Conservation (phyloP, 2,113 vertebrate genomes). For the cattle (Bos taurus) region ARS-UCD2.0 NC_037331.1:51922001-51922500, state of each 20-base stretch:
- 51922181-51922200: neutral
- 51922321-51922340: slow-evolving; percentile 57
- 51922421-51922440: slow-evolving; percentile 64
- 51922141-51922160: neutral
- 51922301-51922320: slow-evolving; percentile 45
- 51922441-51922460: slow-evolving; percentile 43
- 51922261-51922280: slow-evolving; percentile 31
- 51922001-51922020: neutral
- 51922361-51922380: neutral
- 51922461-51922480: slow-evolving; percentile 47
- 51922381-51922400: neutral
- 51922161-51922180: slow-evolving; percentile 11
- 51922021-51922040: neutral
- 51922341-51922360: slow-evolving; percentile 44
- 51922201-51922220: slow-evolving; percentile 26
- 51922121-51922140: neutral
- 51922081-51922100: neutral
- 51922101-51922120: neutral
- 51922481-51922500: slow-evolving; percentile 27
- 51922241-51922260: slow-evolving; percentile 30
- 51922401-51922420: slow-evolving; percentile 30
- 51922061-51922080: slow-evolving; percentile 28
- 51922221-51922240: slow-evolving; percentile 27
- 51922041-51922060: slow-evolving; percentile 15
- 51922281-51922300: slow-evolving; percentile 55